Conservation (phyloP, 1,140 invertebrate genomes). For the Polypedilum vanderplanki region DNA sequence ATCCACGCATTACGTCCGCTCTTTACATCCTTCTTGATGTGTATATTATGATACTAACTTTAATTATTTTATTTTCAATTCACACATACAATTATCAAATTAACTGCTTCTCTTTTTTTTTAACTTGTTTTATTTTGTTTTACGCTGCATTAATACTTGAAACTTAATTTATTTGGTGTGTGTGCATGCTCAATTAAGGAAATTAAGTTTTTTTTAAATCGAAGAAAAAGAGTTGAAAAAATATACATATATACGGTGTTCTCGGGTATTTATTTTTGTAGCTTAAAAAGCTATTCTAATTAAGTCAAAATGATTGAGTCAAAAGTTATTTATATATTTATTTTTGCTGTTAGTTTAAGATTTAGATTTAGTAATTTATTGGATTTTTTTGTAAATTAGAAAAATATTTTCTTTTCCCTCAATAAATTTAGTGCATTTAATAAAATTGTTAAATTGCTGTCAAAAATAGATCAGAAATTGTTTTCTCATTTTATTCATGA, state of each 20-base stretch:
- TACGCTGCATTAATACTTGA: too few relatives aligned
- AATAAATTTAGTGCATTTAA: too few relatives aligned
- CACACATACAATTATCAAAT: not conserved
- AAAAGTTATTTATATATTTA: not conserved
- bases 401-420: too few relatives aligned
- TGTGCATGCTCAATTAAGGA: not conserved
- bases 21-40: not conserved
- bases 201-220: not conserved
- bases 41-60: not conserved
- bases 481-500: too few relatives aligned
- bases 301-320: conserved; percentile 17
- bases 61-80: not conserved
- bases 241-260: not conserved
- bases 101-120: not conserved
- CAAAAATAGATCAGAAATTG: too few relatives aligned
- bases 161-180: not conserved
- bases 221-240: not conserved
- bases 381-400: too few relatives aligned
- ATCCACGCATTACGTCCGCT: not conserved
- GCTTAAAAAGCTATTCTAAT: not conserved
- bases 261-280: conserved; percentile 6
- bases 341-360: too few relatives aligned
- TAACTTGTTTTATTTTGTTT: not conserved
- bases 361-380: too few relatives aligned
- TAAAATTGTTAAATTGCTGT: too few relatives aligned